Evolutionary conservation across 1,140 invertebrate species (phyloP).

Genomic region (Achatina immaculata): DNA sequence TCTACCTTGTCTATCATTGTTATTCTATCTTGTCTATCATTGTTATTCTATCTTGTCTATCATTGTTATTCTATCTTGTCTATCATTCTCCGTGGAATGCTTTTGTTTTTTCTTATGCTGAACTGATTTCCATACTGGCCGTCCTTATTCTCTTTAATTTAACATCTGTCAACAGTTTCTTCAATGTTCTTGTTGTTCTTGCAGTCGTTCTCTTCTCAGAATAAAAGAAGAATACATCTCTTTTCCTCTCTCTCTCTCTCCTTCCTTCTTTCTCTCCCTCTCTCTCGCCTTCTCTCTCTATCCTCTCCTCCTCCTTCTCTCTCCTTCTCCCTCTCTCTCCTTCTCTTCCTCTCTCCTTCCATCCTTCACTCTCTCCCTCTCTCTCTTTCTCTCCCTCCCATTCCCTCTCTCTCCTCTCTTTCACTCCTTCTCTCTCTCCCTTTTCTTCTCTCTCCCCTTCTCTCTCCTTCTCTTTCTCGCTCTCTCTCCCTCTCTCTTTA

Average conservation of each 20-base stretch:
- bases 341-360: slow-evolving; percentile 17
- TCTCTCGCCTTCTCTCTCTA: slow-evolving; percentile 17
- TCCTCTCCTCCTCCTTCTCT: slow-evolving; percentile 13
- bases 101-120: no score
- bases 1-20: no score
- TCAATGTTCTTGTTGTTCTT: no score
- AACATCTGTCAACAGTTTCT: no score
- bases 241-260: slow-evolving; percentile 1
- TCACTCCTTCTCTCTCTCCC: not conserved
- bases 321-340: slow-evolving; percentile 32
- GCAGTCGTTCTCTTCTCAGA: no score
- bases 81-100: no score
- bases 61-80: no score
- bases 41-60: no score
- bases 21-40: no score
- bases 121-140: no score
- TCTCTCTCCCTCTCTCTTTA: slow-evolving; percentile 11
- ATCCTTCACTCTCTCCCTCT: slow-evolving; percentile 14
- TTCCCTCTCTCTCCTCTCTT: not conserved
- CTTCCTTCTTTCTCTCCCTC: slow-evolving; percentile 6
- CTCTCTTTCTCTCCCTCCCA: not conserved
- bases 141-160: no score
- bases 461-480: slow-evolving; percentile 11
- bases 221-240: no score
- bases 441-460: slow-evolving; percentile 16